phyloP scores from a whole-genome alignment of 2,113 vertebrate species.

The Nycticebus coucang region DNA sequence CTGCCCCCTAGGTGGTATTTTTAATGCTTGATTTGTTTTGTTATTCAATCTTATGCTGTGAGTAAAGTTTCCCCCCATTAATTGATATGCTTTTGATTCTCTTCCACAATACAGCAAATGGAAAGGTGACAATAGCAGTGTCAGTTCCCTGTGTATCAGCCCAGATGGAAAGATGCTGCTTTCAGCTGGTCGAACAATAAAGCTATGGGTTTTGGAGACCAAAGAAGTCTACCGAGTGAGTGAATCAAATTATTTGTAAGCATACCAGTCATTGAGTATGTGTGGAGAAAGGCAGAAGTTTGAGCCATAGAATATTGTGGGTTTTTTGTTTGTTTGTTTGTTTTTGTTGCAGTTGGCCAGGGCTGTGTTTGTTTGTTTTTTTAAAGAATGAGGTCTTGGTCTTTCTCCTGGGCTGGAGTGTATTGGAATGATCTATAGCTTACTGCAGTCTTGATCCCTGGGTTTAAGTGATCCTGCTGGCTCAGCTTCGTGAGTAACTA shows the following conservation, averaged over 20 bases:
- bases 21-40: background rate
- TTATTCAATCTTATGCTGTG: background rate
- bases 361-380: no score
- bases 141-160: constrained; percentile 95
- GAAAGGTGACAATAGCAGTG: constrained; percentile 95
- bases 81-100: constrained; percentile 54
- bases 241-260: constrained; percentile 67
- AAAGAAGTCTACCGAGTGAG: constrained; percentile 98
- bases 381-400: no score
- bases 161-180: constrained; percentile 97
- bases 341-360: no score
- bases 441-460: no score
- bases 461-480: no score
- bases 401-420: no score
- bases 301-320: background rate
- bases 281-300: background rate
- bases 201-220: constrained; percentile 98
- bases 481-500: no score
- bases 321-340: no score
- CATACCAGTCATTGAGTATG: constrained; percentile 19
- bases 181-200: constrained; percentile 96
- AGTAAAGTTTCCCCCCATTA: constrained; percentile 35
- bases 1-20: background rate
- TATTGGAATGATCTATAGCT: no score
- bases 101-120: constrained; percentile 90